Conservation (phyloP, 2,888 invertebrate species). For the Lasioglossum villosulum region DNA sequence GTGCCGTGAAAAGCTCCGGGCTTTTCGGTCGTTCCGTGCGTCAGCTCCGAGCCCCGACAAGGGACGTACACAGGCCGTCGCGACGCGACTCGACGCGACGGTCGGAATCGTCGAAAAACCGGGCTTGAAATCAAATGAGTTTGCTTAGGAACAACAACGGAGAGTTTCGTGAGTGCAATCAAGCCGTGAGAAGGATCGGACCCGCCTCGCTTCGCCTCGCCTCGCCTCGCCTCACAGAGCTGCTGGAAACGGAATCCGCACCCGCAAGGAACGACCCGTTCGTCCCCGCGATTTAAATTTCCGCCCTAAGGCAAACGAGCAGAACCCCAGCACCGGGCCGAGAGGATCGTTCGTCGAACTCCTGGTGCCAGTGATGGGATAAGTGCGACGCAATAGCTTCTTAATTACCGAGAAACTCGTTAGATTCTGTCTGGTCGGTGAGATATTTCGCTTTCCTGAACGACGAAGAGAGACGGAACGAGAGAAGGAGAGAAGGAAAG, state of each 20-base stretch:
- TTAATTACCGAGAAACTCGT: slow-evolving; percentile 62
- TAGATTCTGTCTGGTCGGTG: slow-evolving; percentile 37
- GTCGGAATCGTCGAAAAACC: slow-evolving; percentile 62
- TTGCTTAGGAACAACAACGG: slow-evolving; percentile 61
- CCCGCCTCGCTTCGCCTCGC: not conserved
- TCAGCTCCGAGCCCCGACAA: not conserved
- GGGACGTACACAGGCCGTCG: not conserved
- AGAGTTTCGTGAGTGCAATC: slow-evolving; percentile 58
- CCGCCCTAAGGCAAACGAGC: slow-evolving; percentile 66
- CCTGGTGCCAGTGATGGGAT: slow-evolving; percentile 43
- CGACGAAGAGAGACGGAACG: not conserved
- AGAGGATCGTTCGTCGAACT: slow-evolving; percentile 37
- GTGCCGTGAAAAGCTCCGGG: slow-evolving; percentile 48
- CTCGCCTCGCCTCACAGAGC: not conserved
- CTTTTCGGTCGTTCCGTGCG: slow-evolving; percentile 24
- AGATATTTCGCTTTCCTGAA: slow-evolving; percentile 51
- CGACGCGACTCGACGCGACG: too few relatives aligned
- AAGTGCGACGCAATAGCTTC: slow-evolving; percentile 56
- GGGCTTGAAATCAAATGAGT: slow-evolving; percentile 65
- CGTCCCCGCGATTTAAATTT: slow-evolving; percentile 69
- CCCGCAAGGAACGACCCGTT: slow-evolving; percentile 35
- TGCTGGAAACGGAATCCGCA: slow-evolving; percentile 33
- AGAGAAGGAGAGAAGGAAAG: not conserved
- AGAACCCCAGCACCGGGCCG: slow-evolving; percentile 20
- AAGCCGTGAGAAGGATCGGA: slow-evolving; percentile 32